Conservation (phyloP, 2,113 vertebrate species). For the Phyllostomus hastatus region DNA sequence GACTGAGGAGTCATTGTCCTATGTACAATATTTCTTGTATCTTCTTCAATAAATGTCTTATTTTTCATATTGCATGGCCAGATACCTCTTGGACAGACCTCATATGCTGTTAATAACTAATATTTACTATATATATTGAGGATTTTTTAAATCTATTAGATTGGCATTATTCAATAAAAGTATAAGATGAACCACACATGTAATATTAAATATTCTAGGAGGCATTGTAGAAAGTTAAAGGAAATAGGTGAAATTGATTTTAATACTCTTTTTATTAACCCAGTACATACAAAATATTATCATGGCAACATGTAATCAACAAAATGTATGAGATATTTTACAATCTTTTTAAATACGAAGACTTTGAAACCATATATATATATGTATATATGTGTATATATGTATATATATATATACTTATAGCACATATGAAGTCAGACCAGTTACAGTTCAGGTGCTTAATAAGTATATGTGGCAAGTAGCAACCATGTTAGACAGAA, state of each 20-base stretch:
- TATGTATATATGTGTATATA: not conserved
- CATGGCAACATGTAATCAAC: not conserved
- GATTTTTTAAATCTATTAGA: not conserved
- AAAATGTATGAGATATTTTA: not conserved
- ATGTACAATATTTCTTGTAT: too few relatives aligned
- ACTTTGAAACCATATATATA: not conserved
- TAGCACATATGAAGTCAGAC: not conserved
- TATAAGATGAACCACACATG: not conserved
- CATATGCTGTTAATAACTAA: not conserved
- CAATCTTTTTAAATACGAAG: not conserved
- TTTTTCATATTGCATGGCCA: too few relatives aligned
- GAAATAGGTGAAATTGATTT: not conserved
- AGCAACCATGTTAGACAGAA: not conserved
- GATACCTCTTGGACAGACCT: too few relatives aligned
- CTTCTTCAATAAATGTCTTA: too few relatives aligned
- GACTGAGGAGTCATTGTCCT: too few relatives aligned
- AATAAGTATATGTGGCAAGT: not conserved
- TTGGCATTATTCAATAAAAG: not conserved
- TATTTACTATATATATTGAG: not conserved
- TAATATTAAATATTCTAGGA: not conserved
- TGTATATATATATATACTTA: not conserved
- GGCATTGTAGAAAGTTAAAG: not conserved
- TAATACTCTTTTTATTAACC: not conserved
- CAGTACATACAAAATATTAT: not conserved
- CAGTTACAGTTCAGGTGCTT: not conserved